Evolutionary conservation across 2,888 invertebrate species (phyloP).

Genomic region (Suillia variegata): DNA sequence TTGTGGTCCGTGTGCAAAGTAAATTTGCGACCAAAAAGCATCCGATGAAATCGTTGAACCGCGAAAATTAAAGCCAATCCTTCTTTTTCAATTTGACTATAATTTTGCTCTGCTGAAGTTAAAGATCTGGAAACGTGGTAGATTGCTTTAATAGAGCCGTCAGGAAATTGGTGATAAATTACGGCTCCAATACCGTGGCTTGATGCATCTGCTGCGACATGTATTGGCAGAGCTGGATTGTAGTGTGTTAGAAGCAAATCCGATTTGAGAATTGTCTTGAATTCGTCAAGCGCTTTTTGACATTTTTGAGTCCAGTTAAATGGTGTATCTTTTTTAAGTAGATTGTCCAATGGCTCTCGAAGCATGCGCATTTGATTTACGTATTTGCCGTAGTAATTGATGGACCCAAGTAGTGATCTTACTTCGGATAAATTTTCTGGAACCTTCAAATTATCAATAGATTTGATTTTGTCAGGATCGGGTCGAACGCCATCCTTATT

Average conservation of each 20-base stretch:
- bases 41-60: conserved; percentile 23
- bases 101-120: conserved; percentile 21
- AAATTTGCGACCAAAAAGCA: conserved; percentile 25
- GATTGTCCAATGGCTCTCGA: conserved; percentile 21
- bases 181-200: conserved; percentile 20
- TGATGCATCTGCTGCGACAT: conserved; percentile 25
- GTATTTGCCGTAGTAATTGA: conserved; percentile 28
- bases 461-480: conserved; percentile 15
- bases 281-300: conserved; percentile 22
- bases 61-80: conserved; percentile 28
- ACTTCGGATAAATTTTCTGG: conserved; percentile 20
- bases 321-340: conserved; percentile 17
- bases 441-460: conserved; percentile 20
- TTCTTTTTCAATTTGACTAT: conserved; percentile 31
- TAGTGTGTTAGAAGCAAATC: conserved; percentile 23
- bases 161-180: conserved; percentile 23
- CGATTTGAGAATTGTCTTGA: conserved; percentile 26
- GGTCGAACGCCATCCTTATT: conserved; percentile 18
- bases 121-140: conserved; percentile 21
- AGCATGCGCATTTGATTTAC: conserved; percentile 17
- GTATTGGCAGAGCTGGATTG: conserved; percentile 20
- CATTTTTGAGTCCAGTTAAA: conserved; percentile 24
- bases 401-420: conserved; percentile 23
- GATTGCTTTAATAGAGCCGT: conserved; percentile 23
- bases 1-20: conserved; percentile 50